Evolutionary conservation across 1,140 invertebrate species (phyloP), one percentile per base, ranked within the genome.

Genomic region (Drosophila quadrilineata): DNA sequence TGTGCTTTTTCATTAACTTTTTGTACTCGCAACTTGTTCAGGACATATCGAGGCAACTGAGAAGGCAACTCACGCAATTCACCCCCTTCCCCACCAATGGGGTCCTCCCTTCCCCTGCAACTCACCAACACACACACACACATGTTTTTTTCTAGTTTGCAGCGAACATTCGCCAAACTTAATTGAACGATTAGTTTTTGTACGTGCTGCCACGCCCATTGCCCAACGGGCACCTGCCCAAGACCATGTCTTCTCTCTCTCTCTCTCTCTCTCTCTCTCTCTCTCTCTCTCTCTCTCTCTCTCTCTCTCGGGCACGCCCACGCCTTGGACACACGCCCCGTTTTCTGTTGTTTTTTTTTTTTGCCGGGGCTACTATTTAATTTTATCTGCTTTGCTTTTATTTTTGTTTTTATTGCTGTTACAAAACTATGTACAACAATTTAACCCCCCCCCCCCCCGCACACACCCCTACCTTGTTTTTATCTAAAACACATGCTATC

Each of bases 111-210:
- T 14, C 29, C 12, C 19, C 24, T 29, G 9, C 21, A 8, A 28
- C 36, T n/a, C 16, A n/a, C 26, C 8, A 5, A 2, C 38, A 3
- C 5, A 4, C 40, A 1, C 0, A 1, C 38, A 2, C 6, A 1
- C 4, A 24, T 22, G 9, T 6, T 6, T 6, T 22, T 21, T 6
- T n/a, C 9, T 14, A 8, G 19, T 38, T 16, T 19, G 38, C 41
- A 33, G 24, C 35, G 31, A 36, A 58, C 54, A 57, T 60, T 48
- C 29, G 40, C 38, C 54, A 82, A n/a, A 77, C 69, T 84, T 84
- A 82, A 82, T 82, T 82, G 77, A 82, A 82, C 77, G 77, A 82
- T 82, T 82, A 82, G 77, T 82, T 82, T 82, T 82, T 82, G 77
- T 70, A 77, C 77, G 48, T 60, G 59, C 53, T 62, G 58, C 64